phyloP scores from a whole-genome alignment of 2,797 vertebrate genomes.

The Spondyliosoma cantharus region DNA sequence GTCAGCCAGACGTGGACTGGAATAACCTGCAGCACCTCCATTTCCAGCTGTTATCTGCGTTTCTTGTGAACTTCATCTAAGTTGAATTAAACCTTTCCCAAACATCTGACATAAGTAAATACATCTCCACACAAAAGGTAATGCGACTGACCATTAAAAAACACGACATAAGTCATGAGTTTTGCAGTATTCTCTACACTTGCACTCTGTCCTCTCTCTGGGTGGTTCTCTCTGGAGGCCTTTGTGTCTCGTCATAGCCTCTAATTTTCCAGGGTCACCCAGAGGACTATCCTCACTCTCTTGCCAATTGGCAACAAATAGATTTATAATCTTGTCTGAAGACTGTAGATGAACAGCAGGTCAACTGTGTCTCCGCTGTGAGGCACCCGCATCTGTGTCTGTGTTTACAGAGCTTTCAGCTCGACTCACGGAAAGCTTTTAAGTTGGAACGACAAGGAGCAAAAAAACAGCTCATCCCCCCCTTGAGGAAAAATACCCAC shows the following conservation, averaged over 20 bases:
- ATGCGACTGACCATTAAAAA: not conserved
- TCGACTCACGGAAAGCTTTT: constrained; percentile 39
- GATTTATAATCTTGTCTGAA: constrained; percentile 58
- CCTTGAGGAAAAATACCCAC: constrained; percentile 51
- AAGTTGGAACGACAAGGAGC: constrained; percentile 42
- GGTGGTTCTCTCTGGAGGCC: constrained; percentile 29
- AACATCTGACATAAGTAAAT: not conserved
- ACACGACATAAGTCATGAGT: not conserved
- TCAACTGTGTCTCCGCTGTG: constrained; percentile 34
- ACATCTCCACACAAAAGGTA: not conserved
- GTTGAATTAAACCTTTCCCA: not conserved
- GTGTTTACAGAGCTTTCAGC: constrained; percentile 47
- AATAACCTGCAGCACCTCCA: constrained; percentile 47
- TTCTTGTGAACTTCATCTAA: not conserved
- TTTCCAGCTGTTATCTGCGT: constrained; percentile 17
- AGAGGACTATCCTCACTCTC: constrained; percentile 42
- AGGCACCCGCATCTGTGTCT: constrained; percentile 33
- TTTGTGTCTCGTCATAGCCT: constrained; percentile 34
- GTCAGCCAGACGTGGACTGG: constrained; percentile 27
- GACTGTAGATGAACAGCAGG: constrained; percentile 37
- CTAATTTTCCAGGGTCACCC: constrained; percentile 59
- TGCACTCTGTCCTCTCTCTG: constrained; percentile 25
- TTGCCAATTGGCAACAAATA: constrained; percentile 41
- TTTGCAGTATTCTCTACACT: not conserved
- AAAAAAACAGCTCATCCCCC: constrained; percentile 29